These are phyloP conservation scores for Clupea harengus DNA, from an alignment of 2,113 vertebrate species.

Conservation along the genomic window DNA sequence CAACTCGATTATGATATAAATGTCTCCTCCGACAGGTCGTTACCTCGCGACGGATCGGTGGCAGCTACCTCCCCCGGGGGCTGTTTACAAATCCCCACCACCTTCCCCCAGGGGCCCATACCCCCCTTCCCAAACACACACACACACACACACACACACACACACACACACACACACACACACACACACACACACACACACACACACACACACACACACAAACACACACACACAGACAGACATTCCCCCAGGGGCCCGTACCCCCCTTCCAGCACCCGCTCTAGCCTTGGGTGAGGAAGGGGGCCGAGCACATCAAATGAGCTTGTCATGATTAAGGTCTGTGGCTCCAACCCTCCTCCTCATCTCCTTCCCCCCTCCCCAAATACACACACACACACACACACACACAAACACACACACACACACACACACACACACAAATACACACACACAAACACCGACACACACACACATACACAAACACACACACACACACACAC, in stretches of 20 bases:
- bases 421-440: neutral
- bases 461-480: neutral
- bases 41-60: slow-evolving; percentile 41
- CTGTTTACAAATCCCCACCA: slow-evolving; percentile 31
- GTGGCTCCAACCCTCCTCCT: slow-evolving; percentile 3
- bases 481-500: neutral
- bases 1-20: slow-evolving; percentile 46
- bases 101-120: neutral
- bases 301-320: slow-evolving; percentile 17
- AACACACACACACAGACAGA: too few species aligned
- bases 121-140: too few species aligned
- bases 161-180: too few species aligned
- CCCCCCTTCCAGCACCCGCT: slow-evolving; percentile 14
- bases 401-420: slow-evolving; percentile 2
- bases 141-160: too few species aligned
- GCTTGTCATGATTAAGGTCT: slow-evolving; percentile 42
- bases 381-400: neutral
- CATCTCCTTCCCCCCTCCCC: neutral
- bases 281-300: neutral
- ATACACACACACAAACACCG: slow-evolving; percentile 2
- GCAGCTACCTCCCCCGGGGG: slow-evolving; percentile 19
- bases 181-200: too few species aligned
- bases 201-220: too few species aligned
- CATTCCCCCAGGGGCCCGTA: neutral
- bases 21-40: slow-evolving; percentile 44